These are phyloP conservation scores for Drosophila percnosoma DNA, from an alignment of 2,888 invertebrate genomes.

Conservation along the genomic window DNA sequence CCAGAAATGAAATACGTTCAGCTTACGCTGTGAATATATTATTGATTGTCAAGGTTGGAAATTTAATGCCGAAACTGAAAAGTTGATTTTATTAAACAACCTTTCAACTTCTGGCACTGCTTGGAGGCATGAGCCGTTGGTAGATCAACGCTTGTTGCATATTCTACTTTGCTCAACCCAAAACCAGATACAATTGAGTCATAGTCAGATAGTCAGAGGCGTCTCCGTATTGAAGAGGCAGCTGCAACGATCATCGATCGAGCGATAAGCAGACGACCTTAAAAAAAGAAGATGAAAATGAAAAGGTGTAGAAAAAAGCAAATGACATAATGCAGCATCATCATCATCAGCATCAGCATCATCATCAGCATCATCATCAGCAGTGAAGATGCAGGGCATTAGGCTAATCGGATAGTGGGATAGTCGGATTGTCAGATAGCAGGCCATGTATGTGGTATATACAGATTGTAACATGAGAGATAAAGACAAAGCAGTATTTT, in stretches of 20 bases:
- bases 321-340: conserved; percentile 80
- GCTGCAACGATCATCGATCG: conserved; percentile 59
- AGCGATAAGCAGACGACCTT: conserved; percentile 47
- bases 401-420: conserved; percentile 77
- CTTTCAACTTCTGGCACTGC: conserved; percentile 12
- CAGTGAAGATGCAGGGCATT: conserved; percentile 58
- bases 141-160: conserved; percentile 27
- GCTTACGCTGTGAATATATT: not conserved
- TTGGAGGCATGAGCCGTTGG: conserved; percentile 20
- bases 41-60: conserved; percentile 19
- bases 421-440: conserved; percentile 36
- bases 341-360: conserved; percentile 31
- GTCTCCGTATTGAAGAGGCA: conserved; percentile 29
- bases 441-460: conserved; percentile 3
- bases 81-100: conserved; percentile 17
- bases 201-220: conserved; percentile 17
- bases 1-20: not conserved
- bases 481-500: not conserved
- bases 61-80: conserved; percentile 24
- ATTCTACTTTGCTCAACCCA: conserved; percentile 6
- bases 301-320: conserved; percentile 68
- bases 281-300: conserved; percentile 1
- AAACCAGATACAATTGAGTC: conserved; percentile 43
- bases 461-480: conserved; percentile 31
- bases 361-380: conserved; percentile 26